Conservation (phyloP, 1,140 invertebrate species). For the Potamilus streckersoni region DNA sequence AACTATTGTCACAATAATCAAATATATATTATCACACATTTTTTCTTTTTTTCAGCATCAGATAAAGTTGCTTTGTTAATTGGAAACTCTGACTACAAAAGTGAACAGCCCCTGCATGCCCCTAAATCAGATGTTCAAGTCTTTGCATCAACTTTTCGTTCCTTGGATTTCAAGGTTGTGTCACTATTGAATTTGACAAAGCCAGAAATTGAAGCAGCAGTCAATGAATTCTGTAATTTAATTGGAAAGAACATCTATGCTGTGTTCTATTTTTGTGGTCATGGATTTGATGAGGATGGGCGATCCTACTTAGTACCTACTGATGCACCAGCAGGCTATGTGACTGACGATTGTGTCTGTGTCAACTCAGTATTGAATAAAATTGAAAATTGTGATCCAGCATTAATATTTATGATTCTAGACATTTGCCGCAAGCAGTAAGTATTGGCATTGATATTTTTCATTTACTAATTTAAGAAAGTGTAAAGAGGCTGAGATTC, state of each 20-base stretch:
- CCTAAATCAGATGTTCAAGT: constrained; percentile 63
- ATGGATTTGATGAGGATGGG: constrained; percentile 69
- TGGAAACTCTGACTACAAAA: constrained; percentile 67
- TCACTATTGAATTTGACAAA: constrained; percentile 68
- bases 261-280: constrained; percentile 70
- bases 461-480: no score
- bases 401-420: constrained; percentile 68
- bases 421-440: constrained; percentile 67
- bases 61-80: constrained; percentile 70
- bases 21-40: neutral
- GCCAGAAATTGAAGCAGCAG: constrained; percentile 66
- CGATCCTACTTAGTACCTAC: constrained; percentile 68
- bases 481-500: no score
- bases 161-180: constrained; percentile 69
- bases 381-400: constrained; percentile 61
- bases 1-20: no score
- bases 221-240: constrained; percentile 65
- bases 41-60: constrained; percentile 52
- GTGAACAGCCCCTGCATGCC: constrained; percentile 63
- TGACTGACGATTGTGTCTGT: constrained; percentile 64
- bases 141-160: constrained; percentile 51
- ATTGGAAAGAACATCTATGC: constrained; percentile 68
- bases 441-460: constrained; percentile 4
- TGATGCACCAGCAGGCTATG: constrained; percentile 66
- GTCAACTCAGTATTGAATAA: constrained; percentile 52